Percentiles rank a stretch among this genome's conserved stretches.
These are phyloP conservation scores for Ischnura elegans DNA, from an alignment of 2,888 invertebrate genomes.

Conservation along the genomic window DNA sequence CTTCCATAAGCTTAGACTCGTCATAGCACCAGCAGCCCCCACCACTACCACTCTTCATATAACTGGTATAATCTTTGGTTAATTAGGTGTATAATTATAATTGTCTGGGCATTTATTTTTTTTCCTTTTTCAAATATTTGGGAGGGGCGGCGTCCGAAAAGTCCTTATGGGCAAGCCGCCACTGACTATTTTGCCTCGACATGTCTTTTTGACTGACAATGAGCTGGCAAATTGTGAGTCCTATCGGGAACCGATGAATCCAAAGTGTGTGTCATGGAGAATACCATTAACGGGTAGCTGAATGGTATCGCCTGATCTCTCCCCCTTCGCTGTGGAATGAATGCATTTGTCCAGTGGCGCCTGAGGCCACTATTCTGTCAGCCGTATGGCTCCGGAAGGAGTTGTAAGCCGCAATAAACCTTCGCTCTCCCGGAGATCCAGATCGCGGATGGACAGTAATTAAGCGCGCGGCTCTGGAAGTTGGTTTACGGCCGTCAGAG, in stretches of 20 bases:
- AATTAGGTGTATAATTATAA: no score
- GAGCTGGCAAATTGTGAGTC: background rate
- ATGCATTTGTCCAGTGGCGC: background rate
- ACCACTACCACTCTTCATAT: no score
- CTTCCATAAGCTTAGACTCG: no score
- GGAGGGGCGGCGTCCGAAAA: no score
- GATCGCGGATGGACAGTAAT: background rate
- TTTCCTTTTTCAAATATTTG: no score
- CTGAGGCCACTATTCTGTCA: background rate
- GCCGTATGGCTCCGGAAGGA: background rate
- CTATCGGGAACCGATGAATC: background rate
- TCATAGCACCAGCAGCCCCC: no score
- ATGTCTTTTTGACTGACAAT: no score
- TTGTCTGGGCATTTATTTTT: no score
- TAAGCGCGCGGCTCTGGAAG: slow-evolving; percentile 13
- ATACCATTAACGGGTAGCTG: background rate
- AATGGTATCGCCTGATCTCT: background rate
- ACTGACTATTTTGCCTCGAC: no score
- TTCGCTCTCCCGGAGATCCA: background rate
- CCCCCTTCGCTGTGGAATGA: background rate
- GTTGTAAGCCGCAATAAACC: background rate
- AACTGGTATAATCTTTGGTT: no score
- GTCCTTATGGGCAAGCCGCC: no score
- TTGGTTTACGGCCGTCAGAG: background rate
- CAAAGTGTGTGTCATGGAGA: background rate